Evolutionary conservation across 2,113 vertebrate species (phyloP).

Genomic region (Calonectris borealis): DNA sequence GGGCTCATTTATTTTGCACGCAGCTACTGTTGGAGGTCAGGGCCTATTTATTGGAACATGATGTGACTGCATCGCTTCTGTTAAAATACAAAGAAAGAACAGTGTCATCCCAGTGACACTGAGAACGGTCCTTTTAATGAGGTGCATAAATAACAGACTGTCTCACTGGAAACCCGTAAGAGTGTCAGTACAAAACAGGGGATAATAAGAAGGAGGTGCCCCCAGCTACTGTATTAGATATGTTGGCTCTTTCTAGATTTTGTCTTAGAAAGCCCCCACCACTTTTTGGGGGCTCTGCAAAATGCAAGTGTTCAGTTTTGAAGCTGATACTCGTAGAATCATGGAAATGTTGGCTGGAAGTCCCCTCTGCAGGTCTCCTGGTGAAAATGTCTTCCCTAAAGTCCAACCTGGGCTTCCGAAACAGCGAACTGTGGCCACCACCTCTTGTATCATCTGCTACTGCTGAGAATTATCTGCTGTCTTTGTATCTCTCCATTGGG

Average conservation of each 20-base stretch:
- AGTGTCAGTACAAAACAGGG: neutral
- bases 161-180: neutral
- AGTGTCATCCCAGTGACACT: neutral
- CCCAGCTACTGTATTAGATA: neutral
- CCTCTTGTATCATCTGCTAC: neutral
- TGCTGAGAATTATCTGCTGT: neutral
- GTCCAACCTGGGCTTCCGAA: neutral
- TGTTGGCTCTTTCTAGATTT: neutral
- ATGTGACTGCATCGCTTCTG: neutral
- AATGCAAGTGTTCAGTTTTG: neutral
- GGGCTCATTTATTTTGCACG: neutral
- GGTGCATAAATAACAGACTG: neutral
- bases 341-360: neutral
- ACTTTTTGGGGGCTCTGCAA: neutral
- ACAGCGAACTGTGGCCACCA: neutral
- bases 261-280: neutral
- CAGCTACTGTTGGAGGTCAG: neutral
- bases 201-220: neutral
- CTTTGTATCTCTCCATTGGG: neutral
- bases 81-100: neutral
- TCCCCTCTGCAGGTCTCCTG: neutral
- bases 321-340: neutral
- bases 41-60: neutral
- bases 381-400: neutral
- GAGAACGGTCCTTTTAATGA: neutral